Evolutionary conservation across 2,113 vertebrate species (phyloP).

Genomic region (Puntigrus tetrazona): DNA sequence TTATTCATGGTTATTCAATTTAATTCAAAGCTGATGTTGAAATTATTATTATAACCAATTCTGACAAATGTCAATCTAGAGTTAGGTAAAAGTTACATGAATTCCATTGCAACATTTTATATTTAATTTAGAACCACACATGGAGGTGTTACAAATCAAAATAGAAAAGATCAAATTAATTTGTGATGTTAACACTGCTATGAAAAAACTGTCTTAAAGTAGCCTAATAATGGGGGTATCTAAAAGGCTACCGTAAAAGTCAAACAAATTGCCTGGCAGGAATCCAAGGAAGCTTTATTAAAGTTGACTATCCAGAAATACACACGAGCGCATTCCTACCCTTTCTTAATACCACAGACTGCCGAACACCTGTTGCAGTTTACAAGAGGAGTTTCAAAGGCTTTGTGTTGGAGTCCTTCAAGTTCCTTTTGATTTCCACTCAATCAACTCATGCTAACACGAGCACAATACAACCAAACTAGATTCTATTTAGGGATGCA

Average conservation of each 20-base stretch:
- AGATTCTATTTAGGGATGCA: neutral
- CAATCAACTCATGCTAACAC: neutral
- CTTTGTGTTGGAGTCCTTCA: neutral
- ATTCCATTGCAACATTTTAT: too few species aligned
- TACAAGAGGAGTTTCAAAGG: conserved; percentile 2
- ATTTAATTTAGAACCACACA: too few species aligned
- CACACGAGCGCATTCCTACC: conserved; percentile 24
- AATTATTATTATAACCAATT: too few species aligned
- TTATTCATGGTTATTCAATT: too few species aligned
- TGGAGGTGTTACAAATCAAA: too few species aligned
- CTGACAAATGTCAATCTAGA: too few species aligned
- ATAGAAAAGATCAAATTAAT: too few species aligned
- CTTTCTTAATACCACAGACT: conserved; percentile 30
- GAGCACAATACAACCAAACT: neutral
- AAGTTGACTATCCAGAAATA: conserved; percentile 61
- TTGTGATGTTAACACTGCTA: too few species aligned
- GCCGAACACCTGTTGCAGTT: conserved; percentile 56
- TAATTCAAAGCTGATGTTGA: too few species aligned
- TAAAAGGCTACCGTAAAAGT: neutral
- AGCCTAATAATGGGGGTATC: neutral
- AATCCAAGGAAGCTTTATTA: conserved; percentile 61
- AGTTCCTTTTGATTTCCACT: conserved; percentile 18
- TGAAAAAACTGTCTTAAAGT: too few species aligned
- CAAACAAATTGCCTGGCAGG: neutral
- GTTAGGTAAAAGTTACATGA: too few species aligned